A percentile compares a stretch with the other conserved stretches of the same genome.
Conservation (phyloP, 2,888 invertebrate genomes). For the Agriopis marginaria region DNA sequence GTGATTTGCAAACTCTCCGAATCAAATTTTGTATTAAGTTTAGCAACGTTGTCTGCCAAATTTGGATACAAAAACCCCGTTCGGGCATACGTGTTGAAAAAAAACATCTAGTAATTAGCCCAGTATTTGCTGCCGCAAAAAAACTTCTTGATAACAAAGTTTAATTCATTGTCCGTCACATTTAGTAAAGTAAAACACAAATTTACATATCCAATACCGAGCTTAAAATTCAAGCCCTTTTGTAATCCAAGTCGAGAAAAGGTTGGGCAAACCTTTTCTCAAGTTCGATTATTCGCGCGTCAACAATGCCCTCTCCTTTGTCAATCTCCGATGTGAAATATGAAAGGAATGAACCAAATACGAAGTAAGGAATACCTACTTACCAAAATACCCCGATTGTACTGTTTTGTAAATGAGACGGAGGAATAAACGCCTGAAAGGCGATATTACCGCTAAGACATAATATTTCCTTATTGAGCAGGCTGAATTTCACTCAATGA, state of each 20-base stretch:
- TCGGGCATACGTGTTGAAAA: neutral
- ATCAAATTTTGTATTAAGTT: neutral
- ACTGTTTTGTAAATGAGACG: constrained; percentile 41
- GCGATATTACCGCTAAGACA: constrained; percentile 19
- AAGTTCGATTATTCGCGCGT: constrained; percentile 52
- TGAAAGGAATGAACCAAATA: constrained; percentile 40
- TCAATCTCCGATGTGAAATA: constrained; percentile 47
- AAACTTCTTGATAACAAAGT: constrained; percentile 8
- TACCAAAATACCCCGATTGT: constrained; percentile 28
- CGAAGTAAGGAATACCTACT: constrained; percentile 28
- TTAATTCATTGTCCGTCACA: constrained; percentile 16
- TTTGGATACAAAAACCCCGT: neutral
- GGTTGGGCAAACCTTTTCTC: constrained; percentile 44
- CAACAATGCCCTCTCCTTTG: constrained; percentile 50
- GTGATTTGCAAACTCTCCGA: constrained; percentile 3
- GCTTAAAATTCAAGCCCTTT: constrained; percentile 34
- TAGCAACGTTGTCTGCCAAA: neutral
- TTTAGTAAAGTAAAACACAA: constrained; percentile 19
- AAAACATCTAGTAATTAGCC: neutral
- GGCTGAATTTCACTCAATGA: constrained; percentile 3
- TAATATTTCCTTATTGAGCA: constrained; percentile 14
- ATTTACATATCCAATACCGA: constrained; percentile 27
- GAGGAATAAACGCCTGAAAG: constrained; percentile 42
- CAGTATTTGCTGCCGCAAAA: neutral
- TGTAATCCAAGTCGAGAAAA: constrained; percentile 42